A percentile compares a stretch with the other conserved stretches of the same genome.
Conservation (phyloP, 2,888 invertebrate genomes). For the Malthinus flaveolus region DNA sequence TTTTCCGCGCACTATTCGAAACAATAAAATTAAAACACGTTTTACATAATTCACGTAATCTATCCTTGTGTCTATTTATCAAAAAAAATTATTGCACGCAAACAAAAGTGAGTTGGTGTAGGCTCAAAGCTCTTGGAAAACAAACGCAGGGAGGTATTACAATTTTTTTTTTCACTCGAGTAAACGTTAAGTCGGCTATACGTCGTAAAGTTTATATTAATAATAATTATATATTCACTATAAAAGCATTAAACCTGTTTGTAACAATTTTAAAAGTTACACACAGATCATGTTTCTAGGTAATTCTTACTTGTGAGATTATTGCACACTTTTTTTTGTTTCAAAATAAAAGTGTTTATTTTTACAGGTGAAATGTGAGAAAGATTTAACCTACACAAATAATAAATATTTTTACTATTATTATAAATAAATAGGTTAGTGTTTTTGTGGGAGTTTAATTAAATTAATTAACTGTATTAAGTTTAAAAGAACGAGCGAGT, state of each 20-base stretch:
- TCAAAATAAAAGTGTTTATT: no score
- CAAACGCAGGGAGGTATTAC: background rate
- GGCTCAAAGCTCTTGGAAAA: background rate
- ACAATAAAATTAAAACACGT: background rate
- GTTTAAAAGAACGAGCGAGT: no score
- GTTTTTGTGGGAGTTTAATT: no score
- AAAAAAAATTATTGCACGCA: background rate
- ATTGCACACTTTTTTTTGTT: background rate
- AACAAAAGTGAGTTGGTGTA: background rate
- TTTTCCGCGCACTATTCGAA: no score
- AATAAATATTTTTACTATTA: no score
- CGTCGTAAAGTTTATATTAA: background rate
- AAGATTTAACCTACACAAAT: no score
- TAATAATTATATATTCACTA: background rate
- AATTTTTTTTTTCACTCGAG: background rate
- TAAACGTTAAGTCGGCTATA: background rate
- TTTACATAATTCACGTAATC: slow-evolving; percentile 1
- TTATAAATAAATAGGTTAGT: no score
- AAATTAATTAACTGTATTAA: no score
- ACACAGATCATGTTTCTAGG: background rate
- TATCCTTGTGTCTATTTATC: slow-evolving; percentile 4
- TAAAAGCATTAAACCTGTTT: slow-evolving; percentile 3
- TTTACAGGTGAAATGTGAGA: no score
- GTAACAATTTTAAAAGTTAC: background rate
- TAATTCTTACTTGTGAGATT: slow-evolving; percentile 5